phyloP scores from a whole-genome alignment of 2,888 invertebrate species.

The Drosophila hamatofila region DNA sequence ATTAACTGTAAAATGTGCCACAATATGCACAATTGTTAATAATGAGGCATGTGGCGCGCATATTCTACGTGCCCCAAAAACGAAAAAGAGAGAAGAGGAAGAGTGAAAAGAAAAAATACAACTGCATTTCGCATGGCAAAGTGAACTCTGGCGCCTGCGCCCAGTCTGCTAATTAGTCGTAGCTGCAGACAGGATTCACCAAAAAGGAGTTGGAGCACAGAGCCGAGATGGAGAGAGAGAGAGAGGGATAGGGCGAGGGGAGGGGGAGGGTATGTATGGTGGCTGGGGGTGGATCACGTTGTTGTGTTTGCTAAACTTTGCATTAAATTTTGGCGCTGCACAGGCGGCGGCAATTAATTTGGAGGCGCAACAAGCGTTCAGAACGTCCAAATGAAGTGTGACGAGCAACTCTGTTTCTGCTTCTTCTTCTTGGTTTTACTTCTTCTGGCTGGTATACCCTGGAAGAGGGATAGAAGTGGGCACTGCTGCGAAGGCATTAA shows the following conservation, averaged over 20 bases:
- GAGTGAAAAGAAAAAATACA: not conserved
- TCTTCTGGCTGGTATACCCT: constrained; percentile 25
- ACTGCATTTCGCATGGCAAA: constrained; percentile 32
- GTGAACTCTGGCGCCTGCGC: constrained; percentile 72
- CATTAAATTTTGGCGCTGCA: constrained; percentile 78
- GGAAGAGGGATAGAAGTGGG: not conserved
- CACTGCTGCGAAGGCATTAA: not conserved
- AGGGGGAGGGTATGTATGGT: not conserved
- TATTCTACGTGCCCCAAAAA: constrained; percentile 58
- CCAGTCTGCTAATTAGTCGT: constrained; percentile 69
- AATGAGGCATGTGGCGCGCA: constrained; percentile 79
- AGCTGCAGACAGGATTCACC: constrained; percentile 20
- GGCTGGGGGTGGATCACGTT: constrained; percentile 15
- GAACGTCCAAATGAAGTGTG: constrained; percentile 77
- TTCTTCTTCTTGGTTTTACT: not conserved
- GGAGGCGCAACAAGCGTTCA: constrained; percentile 80
- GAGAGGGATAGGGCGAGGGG: not conserved
- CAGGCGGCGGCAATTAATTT: constrained; percentile 77
- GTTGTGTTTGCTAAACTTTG: constrained; percentile 76
- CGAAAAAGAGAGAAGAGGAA: not conserved
- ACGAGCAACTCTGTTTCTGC: constrained; percentile 41
- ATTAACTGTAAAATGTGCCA: constrained; percentile 78
- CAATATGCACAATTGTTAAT: constrained; percentile 76
- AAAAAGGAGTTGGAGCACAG: not conserved
- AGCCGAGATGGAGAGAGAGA: not conserved